A percentile compares a stretch with the other conserved stretches of the same genome.
Evolutionary conservation across 2,797 vertebrate genomes (phyloP).

Genomic region (Eulemur mongoz): DNA sequence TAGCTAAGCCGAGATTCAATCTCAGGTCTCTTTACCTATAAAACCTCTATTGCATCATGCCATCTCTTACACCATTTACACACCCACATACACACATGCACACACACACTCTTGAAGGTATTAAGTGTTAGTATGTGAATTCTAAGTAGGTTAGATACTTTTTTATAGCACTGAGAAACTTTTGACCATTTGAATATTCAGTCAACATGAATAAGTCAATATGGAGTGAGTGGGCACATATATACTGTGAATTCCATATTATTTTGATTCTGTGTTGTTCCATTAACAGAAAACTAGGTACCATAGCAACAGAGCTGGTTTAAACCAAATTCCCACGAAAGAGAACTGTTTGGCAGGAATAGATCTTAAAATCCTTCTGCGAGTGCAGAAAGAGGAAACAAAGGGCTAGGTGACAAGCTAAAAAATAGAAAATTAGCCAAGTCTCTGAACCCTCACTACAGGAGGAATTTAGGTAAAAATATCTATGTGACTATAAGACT

Average conservation of each 20-base stretch:
- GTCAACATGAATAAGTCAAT: neutral
- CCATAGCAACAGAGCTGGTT: conserved; percentile 58
- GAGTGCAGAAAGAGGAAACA: conserved; percentile 51
- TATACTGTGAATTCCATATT: neutral
- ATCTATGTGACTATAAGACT: neutral
- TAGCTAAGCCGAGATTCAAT: neutral
- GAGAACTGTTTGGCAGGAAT: conserved; percentile 48
- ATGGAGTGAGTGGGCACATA: neutral
- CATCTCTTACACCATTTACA: neutral
- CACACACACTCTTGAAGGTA: neutral
- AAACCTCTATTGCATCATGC: neutral
- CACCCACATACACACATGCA: neutral
- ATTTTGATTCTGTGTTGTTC: conserved; percentile 55
- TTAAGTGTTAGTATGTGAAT: neutral
- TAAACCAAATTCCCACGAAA: conserved; percentile 67
- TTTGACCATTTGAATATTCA: conserved; percentile 18
- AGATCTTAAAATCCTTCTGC: conserved; percentile 49
- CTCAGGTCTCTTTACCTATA: neutral
- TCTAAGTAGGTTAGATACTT: neutral
- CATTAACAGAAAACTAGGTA: conserved; percentile 59
- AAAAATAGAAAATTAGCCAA: conserved; percentile 43
- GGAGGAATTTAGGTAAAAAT: conserved; percentile 39
- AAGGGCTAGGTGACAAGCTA: conserved; percentile 34
- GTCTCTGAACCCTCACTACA: neutral
- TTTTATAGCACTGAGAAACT: neutral